A percentile compares a stretch with the other conserved stretches of the same genome.
Evolutionary conservation across 1,140 invertebrate genomes (phyloP).

Genomic region (Carposina sasakii): DNA sequence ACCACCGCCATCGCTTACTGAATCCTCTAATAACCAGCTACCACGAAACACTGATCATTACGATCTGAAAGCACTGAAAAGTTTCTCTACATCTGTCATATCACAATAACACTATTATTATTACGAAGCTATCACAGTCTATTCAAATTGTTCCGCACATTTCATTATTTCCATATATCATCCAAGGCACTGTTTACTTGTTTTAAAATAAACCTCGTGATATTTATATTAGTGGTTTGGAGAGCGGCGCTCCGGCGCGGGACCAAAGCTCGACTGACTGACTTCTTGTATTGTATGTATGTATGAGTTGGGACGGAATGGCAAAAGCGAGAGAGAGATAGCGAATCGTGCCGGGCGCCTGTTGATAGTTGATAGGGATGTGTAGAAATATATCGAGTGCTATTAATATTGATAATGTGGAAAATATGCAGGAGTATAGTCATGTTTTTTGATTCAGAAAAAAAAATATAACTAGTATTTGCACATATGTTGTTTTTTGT

Average conservation of each 20-base stretch:
- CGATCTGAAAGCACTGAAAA: too few relatives aligned
- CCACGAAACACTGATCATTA: not conserved
- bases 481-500: too few relatives aligned
- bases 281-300: too few relatives aligned
- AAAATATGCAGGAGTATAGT: too few relatives aligned
- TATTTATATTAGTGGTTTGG: not conserved
- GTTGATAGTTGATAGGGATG: too few relatives aligned
- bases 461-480: too few relatives aligned
- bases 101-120: conserved; percentile 24
- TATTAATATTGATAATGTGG: too few relatives aligned
- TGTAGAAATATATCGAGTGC: too few relatives aligned
- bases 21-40: not conserved
- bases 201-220: not conserved
- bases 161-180: not conserved
- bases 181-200: not conserved
- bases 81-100: conserved; percentile 42
- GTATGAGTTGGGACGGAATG: not conserved
- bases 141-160: not conserved
- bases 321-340: not conserved
- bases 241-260: not conserved
- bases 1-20: conserved; percentile 46
- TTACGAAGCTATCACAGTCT: conserved; percentile 26
- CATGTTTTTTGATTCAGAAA: too few relatives aligned
- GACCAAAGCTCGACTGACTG: not conserved
- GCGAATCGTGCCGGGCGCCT: not conserved